Base-by-base conservation (phyloP, 2,797 vertebrate species). In the Brotula barbata region DNA sequence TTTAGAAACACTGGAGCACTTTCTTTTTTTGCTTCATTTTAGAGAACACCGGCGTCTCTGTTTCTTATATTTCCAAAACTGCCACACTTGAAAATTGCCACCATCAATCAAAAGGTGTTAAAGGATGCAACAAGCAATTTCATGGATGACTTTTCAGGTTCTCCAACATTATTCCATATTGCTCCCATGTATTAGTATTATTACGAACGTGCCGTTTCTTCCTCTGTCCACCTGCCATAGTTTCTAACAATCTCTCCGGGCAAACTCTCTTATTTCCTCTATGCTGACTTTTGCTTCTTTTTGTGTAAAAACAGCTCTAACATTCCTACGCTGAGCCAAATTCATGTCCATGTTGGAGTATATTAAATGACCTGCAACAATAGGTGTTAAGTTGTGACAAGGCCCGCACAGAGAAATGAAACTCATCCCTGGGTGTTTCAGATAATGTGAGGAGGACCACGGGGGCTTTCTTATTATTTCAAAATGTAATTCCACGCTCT, bases 41-140 rank as follows among this genome's bases (percentile, higher is more conserved):
- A 67, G 22, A 75, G 49, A 70, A 75, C 63, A 71, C 64, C 41
- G 34, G 47, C 79, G 68, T 78, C 61, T 67, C 79, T 39, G 71
- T 42, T 75, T 80, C 81, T 78, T 84, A 84, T 75, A 81, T 69
- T 66, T 87, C 80, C 66, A 74, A 81, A 78, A 84, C 73, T 63
- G 66, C 80, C 73, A 87, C 42, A 75, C 74, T 85, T 85, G 85
- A 85, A 90, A 90, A 90, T 90, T 90, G 87, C 81, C 84, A 87
- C 75, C 85, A 91, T 89, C 81, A 85, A 88, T 88, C 81, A 89
- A 85, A 76, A 78, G 64, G 75, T 80, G 84, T 62, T 86, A 84
- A 88, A 76, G 81, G 81, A 89, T 80, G 68, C 73, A 86, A 84
- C 71, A 79, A 73, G 84, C 85, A 90, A 88, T 79, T 85, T 84